These are phyloP conservation scores for Bubalus kerabau DNA, from an alignment of 2,113 vertebrate genomes.

Conservation along the genomic window DNA sequence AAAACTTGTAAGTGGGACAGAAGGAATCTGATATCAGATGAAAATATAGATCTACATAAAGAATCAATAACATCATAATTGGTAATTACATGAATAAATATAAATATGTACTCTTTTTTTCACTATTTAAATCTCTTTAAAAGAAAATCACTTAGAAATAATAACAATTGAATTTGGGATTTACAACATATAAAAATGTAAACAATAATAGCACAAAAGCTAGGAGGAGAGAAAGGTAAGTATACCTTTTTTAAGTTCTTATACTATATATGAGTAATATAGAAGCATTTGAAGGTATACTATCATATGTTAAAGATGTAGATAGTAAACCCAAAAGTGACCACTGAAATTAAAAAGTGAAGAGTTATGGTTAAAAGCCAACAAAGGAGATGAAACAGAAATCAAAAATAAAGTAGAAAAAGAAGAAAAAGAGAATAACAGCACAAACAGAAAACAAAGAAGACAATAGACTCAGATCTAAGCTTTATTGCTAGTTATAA, in stretches of 20 bases:
- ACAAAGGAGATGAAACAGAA: background rate
- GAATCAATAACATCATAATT: fast-evolving
- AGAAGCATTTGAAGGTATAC: background rate
- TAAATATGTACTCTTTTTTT: background rate
- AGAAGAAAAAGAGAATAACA: background rate
- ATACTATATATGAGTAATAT: background rate
- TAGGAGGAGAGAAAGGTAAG: background rate
- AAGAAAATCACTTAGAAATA: background rate
- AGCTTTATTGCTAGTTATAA: background rate
- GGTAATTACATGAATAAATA: background rate
- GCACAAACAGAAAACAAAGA: background rate
- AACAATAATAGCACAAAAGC: too few relatives aligned
- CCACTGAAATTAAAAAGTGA: background rate
- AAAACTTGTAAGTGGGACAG: background rate
- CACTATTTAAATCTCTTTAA: background rate
- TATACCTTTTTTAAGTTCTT: background rate
- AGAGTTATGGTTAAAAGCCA: background rate
- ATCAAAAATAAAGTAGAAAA: background rate
- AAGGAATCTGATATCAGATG: fast-evolving
- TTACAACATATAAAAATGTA: background rate
- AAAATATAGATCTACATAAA: background rate
- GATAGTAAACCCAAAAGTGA: background rate
- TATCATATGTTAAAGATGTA: background rate
- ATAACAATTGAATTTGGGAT: background rate
- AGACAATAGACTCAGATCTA: background rate